These are phyloP conservation scores for Atlantisia rogersi DNA, from an alignment of 2,113 vertebrate genomes.

Conservation along the genomic window DNA sequence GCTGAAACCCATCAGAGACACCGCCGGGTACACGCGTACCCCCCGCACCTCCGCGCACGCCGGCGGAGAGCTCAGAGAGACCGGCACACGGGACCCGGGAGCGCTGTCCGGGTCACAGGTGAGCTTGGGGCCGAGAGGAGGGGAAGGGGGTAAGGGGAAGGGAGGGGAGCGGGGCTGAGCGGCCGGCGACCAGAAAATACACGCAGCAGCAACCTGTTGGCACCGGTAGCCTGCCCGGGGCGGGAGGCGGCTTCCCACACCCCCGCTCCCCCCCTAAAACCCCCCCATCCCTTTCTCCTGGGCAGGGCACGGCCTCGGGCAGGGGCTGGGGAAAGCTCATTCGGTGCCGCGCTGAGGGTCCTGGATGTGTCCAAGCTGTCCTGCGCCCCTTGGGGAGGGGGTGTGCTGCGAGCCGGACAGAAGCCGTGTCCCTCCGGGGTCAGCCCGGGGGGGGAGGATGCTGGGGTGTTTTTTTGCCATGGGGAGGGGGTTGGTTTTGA, in stretches of 20 bases:
- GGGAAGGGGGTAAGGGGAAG: too few relatives aligned
- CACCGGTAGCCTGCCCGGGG: not conserved
- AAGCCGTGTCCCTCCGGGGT: not conserved
- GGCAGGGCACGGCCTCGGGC: not conserved
- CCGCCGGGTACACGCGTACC: not conserved
- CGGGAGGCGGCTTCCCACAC: not conserved
- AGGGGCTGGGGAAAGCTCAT: not conserved
- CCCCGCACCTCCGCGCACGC: not conserved
- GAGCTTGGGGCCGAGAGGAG: not conserved
- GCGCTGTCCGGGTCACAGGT: not conserved
- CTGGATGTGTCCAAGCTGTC: not conserved
- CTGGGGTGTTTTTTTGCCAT: not conserved
- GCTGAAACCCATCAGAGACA: not conserved
- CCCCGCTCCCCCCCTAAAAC: too few relatives aligned
- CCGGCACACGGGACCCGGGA: not conserved
- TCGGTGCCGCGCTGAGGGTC: too few relatives aligned
- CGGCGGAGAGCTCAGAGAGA: not conserved
- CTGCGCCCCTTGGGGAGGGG: not conserved
- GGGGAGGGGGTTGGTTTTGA: not conserved
- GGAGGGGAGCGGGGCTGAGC: not conserved
- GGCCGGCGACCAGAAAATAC: too few relatives aligned
- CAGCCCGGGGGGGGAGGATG: too few relatives aligned
- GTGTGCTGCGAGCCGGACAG: not conserved
- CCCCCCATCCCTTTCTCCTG: not conserved
- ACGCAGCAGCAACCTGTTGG: not conserved